Evolutionary conservation across 1,140 invertebrate species (phyloP).

Genomic region (Pogonomyrmex barbatus): DNA sequence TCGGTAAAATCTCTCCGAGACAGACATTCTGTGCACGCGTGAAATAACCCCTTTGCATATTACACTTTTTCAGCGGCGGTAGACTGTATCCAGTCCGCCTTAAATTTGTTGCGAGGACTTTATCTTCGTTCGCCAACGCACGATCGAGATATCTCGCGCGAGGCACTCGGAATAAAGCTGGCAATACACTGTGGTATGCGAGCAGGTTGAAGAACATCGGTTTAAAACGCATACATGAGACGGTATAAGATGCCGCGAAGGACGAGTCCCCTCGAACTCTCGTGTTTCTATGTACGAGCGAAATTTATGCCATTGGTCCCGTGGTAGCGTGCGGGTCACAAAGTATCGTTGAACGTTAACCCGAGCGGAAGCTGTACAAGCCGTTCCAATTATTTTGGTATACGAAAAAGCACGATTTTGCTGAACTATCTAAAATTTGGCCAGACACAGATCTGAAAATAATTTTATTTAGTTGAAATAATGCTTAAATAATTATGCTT

Average conservation of each 20-base stretch:
- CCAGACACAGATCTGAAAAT: too few relatives aligned
- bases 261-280: neutral
- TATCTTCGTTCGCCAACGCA: constrained; percentile 41
- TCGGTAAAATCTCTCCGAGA: constrained; percentile 4
- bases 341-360: constrained; percentile 35
- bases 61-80: constrained; percentile 8
- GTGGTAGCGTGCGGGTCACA: neutral
- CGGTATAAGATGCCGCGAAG: neutral
- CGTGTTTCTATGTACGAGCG: constrained; percentile 21
- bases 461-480: too few relatives aligned
- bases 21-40: neutral
- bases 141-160: constrained; percentile 39
- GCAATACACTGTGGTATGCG: neutral
- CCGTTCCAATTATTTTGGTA: neutral
- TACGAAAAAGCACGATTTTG: too few relatives aligned
- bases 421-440: too few relatives aligned
- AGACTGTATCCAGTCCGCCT: constrained; percentile 9
- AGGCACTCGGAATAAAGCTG: constrained; percentile 34
- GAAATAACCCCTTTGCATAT: constrained; percentile 25
- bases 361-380: neutral
- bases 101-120: constrained; percentile 46
- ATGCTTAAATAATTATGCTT: too few relatives aligned
- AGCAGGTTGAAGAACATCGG: constrained; percentile 40
- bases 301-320: constrained; percentile 42
- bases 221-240: constrained; percentile 7